These are phyloP conservation scores for Hylaea fasciaria DNA, from an alignment of 2,888 invertebrate genomes.

Conservation along the genomic window DNA sequence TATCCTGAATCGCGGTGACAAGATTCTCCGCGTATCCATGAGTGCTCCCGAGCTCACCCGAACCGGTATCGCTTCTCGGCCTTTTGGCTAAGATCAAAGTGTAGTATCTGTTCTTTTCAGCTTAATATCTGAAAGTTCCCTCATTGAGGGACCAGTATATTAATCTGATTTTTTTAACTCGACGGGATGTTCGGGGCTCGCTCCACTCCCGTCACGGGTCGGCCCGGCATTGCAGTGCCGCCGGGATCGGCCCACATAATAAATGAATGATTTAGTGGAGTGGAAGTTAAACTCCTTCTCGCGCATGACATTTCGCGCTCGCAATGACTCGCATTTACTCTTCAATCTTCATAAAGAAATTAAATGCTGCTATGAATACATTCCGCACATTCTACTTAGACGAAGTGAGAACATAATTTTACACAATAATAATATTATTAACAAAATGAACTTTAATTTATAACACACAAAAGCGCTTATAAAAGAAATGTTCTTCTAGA, in stretches of 20 bases:
- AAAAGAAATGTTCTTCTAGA: too few relatives aligned
- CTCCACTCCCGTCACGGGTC: slow-evolving; percentile 56
- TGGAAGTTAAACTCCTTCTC: too few relatives aligned
- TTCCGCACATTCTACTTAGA: too few relatives aligned
- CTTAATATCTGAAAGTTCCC: slow-evolving; percentile 57
- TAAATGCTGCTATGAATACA: too few relatives aligned
- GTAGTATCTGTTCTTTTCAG: slow-evolving; percentile 58
- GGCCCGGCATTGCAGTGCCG: slow-evolving; percentile 57
- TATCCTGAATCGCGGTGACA: slow-evolving; percentile 45
- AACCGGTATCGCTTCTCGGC: slow-evolving; percentile 51
- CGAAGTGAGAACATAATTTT: too few relatives aligned
- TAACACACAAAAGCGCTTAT: too few relatives aligned
- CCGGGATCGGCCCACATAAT: slow-evolving; percentile 49
- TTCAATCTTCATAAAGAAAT: too few relatives aligned
- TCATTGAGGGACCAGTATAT: slow-evolving; percentile 58
- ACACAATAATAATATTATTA: too few relatives aligned
- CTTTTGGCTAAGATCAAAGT: slow-evolving; percentile 58
- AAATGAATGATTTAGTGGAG: too few relatives aligned
- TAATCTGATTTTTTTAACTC: slow-evolving; percentile 40
- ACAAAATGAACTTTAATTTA: too few relatives aligned
- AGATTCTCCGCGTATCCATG: slow-evolving; percentile 37
- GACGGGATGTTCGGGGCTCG: slow-evolving; percentile 57
- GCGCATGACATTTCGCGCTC: too few relatives aligned
- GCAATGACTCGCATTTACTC: too few relatives aligned
- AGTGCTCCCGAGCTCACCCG: not conserved